These are phyloP conservation scores for Fistularia commersonii DNA, from an alignment of 2,797 vertebrate genomes.

Conservation along the genomic window DNA sequence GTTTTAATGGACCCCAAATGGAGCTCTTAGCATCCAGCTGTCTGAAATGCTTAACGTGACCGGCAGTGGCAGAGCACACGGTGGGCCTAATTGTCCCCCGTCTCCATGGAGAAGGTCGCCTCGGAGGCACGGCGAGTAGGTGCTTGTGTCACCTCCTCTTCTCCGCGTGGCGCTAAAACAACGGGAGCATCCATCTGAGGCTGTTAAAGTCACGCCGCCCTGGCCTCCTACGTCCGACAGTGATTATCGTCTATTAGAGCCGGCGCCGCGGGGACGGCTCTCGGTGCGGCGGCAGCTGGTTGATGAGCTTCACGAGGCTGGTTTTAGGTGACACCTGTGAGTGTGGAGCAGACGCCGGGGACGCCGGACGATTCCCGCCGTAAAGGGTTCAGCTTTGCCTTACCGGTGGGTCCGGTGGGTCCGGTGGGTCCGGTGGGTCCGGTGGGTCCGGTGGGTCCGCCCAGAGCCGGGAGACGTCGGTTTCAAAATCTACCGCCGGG, in stretches of 20 bases:
- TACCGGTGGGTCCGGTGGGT: slow-evolving; percentile 18
- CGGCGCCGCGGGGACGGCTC: slow-evolving; percentile 32
- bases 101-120: slow-evolving; percentile 65
- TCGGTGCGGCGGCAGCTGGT: slow-evolving; percentile 32
- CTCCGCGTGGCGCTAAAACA: slow-evolving; percentile 33
- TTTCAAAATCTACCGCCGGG: slow-evolving; percentile 22
- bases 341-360: slow-evolving; percentile 16
- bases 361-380: slow-evolving; percentile 12
- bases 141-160: slow-evolving; percentile 38
- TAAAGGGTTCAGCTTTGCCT: slow-evolving; percentile 30
- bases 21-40: slow-evolving; percentile 66
- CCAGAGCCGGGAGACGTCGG: slow-evolving; percentile 29
- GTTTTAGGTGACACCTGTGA: slow-evolving; percentile 42
- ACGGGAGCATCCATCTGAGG: slow-evolving; percentile 46
- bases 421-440: too few relatives aligned
- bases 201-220: slow-evolving; percentile 53
- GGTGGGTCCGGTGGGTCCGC: too few relatives aligned
- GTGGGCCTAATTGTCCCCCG: slow-evolving; percentile 67
- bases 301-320: slow-evolving; percentile 31
- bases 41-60: slow-evolving; percentile 55
- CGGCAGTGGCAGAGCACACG: slow-evolving; percentile 51
- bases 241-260: slow-evolving; percentile 65
- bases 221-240: slow-evolving; percentile 38
- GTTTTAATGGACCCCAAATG: slow-evolving; percentile 67
- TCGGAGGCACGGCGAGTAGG: slow-evolving; percentile 43